These are phyloP conservation scores for Lasioglossum morio DNA, from an alignment of 2,888 invertebrate species.

Conservation along the genomic window DNA sequence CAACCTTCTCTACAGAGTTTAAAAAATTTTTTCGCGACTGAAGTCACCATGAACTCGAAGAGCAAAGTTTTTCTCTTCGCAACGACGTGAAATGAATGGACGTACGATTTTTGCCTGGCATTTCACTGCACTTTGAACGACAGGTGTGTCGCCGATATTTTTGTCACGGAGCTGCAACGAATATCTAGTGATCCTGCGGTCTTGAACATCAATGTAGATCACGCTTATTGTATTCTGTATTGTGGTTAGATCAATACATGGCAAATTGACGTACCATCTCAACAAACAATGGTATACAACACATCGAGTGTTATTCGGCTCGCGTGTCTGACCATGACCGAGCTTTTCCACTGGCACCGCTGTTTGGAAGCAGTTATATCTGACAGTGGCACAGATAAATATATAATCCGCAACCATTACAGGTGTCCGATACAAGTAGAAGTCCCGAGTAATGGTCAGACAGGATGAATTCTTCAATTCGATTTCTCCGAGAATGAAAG, in stretches of 20 bases:
- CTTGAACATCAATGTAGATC: background rate
- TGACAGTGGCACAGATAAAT: background rate
- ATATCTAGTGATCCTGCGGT: background rate
- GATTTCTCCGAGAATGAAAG: background rate
- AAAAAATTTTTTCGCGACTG: background rate
- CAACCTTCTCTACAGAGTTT: background rate
- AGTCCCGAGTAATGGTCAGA: background rate
- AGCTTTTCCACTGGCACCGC: background rate
- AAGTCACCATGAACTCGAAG: background rate
- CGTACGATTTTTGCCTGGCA: background rate
- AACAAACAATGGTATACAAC: background rate
- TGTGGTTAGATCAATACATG: background rate
- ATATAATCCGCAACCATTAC: background rate
- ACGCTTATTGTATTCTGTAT: background rate
- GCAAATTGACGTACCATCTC: background rate
- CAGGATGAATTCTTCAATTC: background rate
- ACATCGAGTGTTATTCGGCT: background rate
- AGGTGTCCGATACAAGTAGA: background rate
- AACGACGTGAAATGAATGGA: background rate
- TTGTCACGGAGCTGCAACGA: background rate
- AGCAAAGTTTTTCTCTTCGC: background rate
- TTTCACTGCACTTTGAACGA: background rate
- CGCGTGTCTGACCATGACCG: background rate
- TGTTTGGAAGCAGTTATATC: background rate
- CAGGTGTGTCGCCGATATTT: background rate